phyloP scores from a whole-genome alignment of 2,888 invertebrate species.

The Sinelater perroti region DNA sequence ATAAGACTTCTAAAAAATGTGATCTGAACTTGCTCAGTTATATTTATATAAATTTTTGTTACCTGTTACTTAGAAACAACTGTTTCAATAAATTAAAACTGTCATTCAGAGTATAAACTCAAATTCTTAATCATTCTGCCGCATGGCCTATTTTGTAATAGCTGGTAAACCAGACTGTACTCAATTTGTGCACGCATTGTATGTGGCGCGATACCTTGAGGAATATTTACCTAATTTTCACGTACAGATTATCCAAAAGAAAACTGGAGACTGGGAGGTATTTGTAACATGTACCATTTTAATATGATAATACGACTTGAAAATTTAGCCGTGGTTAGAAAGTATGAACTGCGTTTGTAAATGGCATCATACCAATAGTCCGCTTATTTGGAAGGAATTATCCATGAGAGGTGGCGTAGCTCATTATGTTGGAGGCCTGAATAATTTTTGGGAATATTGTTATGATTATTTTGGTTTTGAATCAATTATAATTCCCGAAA shows the following conservation, averaged over 20 bases:
- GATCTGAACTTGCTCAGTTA: too few relatives aligned
- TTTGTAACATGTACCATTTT: neutral
- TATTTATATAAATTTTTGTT: too few relatives aligned
- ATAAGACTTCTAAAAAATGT: too few relatives aligned
- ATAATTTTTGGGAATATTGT: constrained; percentile 70
- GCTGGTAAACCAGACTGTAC: constrained; percentile 66
- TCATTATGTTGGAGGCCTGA: constrained; percentile 67
- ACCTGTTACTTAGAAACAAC: too few relatives aligned
- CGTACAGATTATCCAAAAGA: constrained; percentile 62
- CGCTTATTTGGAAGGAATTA: constrained; percentile 71
- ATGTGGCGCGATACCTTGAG: constrained; percentile 65
- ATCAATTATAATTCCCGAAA: constrained; percentile 51
- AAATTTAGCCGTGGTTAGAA: constrained; percentile 60
- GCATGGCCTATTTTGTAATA: constrained; percentile 63
- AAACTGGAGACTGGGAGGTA: constrained; percentile 65
- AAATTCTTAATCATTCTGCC: too few relatives aligned
- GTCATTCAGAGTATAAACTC: too few relatives aligned
- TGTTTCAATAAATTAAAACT: too few relatives aligned
- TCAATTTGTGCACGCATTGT: constrained; percentile 64
- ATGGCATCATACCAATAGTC: constrained; percentile 67
- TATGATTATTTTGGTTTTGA: constrained; percentile 66
- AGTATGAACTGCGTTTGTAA: constrained; percentile 63
- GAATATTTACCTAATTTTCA: constrained; percentile 66
- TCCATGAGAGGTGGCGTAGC: constrained; percentile 65
- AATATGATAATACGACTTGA: too few relatives aligned